These are phyloP conservation scores for Hormiphora californensis DNA, from an alignment of 37 sponge, comb jelly and placozoan species.

Conservation along the genomic window DNA sequence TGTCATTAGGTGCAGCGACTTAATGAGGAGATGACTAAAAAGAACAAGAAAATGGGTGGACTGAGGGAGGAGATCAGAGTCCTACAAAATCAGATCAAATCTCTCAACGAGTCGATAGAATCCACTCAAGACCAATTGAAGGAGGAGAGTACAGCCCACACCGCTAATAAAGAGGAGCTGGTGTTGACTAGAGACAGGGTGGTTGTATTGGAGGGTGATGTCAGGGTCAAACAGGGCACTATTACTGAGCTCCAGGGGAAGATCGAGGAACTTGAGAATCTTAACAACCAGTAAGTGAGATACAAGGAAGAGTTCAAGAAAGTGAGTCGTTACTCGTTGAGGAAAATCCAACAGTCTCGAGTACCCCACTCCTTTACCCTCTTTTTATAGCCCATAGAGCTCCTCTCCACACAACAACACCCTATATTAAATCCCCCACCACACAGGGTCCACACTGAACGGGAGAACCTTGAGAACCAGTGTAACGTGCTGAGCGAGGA, in stretches of 20 bases:
- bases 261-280: neutral
- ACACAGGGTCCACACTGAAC: neutral
- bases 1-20: neutral
- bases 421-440: too few relatives aligned
- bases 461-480: constrained; percentile 49
- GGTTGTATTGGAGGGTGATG: neutral
- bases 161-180: neutral
- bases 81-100: neutral
- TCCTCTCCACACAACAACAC: too few relatives aligned
- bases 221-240: constrained; percentile 4
- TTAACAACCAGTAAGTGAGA: too few relatives aligned
- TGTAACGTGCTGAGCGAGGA: constrained; percentile 50
- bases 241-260: neutral
- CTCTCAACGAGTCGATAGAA: neutral
- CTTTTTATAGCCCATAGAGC: too few relatives aligned
- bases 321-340: too few relatives aligned
- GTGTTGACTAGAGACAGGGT: neutral
- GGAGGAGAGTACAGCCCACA: neutral
- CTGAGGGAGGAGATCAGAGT: constrained; percentile 34
- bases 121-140: neutral
- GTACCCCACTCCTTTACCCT: too few relatives aligned
- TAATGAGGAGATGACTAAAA: neutral
- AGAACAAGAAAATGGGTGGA: constrained; percentile 12
- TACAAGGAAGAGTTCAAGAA: too few relatives aligned
- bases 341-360: too few relatives aligned